phyloP scores from a whole-genome alignment of 1,140 invertebrate species.

The Drosophila punjabiensis region DNA sequence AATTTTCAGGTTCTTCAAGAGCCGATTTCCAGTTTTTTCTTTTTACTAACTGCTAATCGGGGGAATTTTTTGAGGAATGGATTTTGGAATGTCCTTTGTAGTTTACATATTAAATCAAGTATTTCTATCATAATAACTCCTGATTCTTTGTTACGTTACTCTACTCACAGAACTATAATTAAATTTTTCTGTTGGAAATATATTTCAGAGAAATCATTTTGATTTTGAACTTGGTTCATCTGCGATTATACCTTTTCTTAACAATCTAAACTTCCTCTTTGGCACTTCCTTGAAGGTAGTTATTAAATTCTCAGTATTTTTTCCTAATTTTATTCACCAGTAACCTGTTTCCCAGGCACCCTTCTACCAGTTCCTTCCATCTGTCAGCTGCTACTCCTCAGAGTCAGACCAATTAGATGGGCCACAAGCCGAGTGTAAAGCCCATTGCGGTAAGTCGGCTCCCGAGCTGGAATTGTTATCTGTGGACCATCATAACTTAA shows the following conservation, averaged over 20 bases:
- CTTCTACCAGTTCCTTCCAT: slow-evolving; percentile 17
- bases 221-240: not conserved
- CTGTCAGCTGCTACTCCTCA: slow-evolving; percentile 4
- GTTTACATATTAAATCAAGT: not conserved
- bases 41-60: not conserved
- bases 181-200: not conserved
- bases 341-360: slow-evolving; percentile 45
- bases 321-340: slow-evolving; percentile 14
- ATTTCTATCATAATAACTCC: not conserved
- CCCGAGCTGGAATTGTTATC: slow-evolving; percentile 50
- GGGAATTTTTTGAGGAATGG: not conserved
- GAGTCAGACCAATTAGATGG: slow-evolving; percentile 53
- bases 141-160: not conserved
- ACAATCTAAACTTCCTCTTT: slow-evolving; percentile 14
- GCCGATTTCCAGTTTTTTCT: slow-evolving; percentile 12
- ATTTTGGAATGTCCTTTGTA: not conserved
- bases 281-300: slow-evolving; percentile 25
- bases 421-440: slow-evolving; percentile 43
- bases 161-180: not conserved
- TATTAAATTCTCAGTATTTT: slow-evolving; percentile 10
- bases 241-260: not conserved
- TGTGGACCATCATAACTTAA: slow-evolving; percentile 70
- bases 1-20: not conserved
- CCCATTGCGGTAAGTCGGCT: slow-evolving; percentile 22
- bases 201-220: not conserved